These are phyloP conservation scores for Penaeus chinensis DNA, from an alignment of 1,140 invertebrate species.

Conservation along the genomic window DNA sequence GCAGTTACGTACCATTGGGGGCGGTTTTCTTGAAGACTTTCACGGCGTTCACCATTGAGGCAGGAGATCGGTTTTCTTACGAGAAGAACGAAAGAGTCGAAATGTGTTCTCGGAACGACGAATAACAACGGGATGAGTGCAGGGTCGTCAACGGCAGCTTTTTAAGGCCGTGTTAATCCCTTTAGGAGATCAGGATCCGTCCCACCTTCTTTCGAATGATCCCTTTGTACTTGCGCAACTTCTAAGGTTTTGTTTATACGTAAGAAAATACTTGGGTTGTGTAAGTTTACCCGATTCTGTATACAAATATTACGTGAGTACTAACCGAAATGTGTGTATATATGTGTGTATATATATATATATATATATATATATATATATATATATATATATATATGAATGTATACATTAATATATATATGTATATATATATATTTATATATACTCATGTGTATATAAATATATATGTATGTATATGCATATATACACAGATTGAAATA, in stretches of 20 bases:
- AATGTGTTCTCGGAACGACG: background rate
- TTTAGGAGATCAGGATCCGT: background rate
- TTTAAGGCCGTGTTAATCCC: background rate
- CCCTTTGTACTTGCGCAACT: background rate
- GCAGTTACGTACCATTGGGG: conserved; percentile 31
- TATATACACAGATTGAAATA: no score
- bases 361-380: no score
- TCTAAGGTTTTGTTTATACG: background rate
- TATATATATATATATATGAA: no score
- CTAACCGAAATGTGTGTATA: background rate
- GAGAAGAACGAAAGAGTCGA: background rate
- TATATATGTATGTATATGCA: no score
- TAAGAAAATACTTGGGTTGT: background rate
- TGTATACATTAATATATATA: no score
- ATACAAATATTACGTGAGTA: background rate
- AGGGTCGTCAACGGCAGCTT: background rate
- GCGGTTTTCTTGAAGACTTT: conserved; percentile 44
- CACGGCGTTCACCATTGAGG: conserved; percentile 41
- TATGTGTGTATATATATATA: no score
- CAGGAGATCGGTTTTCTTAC: conserved; percentile 1
- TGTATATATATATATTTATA: no score
- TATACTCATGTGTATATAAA: no score
- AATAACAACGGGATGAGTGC: background rate
- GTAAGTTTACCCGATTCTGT: background rate
- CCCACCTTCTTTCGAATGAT: background rate